Percentiles rank a stretch among this genome's conserved stretches.
These are phyloP conservation scores for Norana najaformis DNA, from an alignment of 2,888 invertebrate species.

Conservation along the genomic window DNA sequence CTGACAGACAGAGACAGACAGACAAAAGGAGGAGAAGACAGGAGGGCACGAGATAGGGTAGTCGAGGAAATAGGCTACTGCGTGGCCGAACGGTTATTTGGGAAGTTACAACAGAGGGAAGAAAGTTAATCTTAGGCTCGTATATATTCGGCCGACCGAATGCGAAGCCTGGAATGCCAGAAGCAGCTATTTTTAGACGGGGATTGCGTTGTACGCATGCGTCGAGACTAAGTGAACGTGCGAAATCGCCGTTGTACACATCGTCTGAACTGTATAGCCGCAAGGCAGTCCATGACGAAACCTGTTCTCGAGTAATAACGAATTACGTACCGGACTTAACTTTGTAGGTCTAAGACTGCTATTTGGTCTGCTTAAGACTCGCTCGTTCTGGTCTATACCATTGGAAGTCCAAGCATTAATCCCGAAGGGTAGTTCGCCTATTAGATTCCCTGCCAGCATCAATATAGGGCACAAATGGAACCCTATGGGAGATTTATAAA, in stretches of 20 bases:
- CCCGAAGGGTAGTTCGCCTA: no score
- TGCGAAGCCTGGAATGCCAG: background rate
- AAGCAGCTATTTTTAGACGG: background rate
- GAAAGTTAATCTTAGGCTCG: background rate
- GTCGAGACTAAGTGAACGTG: background rate
- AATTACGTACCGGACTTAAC: background rate
- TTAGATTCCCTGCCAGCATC: no score
- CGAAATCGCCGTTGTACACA: background rate
- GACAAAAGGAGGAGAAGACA: background rate
- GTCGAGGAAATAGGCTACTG: background rate
- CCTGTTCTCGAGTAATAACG: background rate
- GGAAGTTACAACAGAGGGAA: background rate
- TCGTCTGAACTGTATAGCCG: background rate
- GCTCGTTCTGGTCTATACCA: no score
- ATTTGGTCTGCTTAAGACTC: background rate
- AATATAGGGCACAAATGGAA: no score
- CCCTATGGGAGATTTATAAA: no score
- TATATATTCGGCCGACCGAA: background rate
- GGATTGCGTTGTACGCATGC: background rate
- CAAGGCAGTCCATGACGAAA: background rate
- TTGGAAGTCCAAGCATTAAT: no score
- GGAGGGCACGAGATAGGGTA: background rate
- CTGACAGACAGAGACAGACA: background rate
- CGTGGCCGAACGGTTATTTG: background rate
- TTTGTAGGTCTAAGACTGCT: no score